Percentiles rank a stretch among this genome's conserved stretches.
Evolutionary conservation across 2,888 invertebrate genomes (phyloP).

Genomic region (Conchocele bisecta): DNA sequence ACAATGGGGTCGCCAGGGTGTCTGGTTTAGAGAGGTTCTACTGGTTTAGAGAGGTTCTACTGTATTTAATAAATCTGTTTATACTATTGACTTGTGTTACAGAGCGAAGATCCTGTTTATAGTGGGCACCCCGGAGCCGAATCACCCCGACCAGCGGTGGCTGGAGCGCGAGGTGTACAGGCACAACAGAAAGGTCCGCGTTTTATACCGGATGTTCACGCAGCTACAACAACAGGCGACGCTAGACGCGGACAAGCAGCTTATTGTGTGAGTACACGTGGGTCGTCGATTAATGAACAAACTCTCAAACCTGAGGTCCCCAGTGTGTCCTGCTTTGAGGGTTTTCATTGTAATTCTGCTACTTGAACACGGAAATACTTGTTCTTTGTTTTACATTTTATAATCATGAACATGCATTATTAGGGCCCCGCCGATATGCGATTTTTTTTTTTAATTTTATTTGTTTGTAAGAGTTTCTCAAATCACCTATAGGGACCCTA

Average conservation of each 20-base stretch:
- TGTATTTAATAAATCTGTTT: no score
- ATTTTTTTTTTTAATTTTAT: no score
- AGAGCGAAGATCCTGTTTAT: slow-evolving; percentile 93
- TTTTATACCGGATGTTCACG: slow-evolving; percentile 85
- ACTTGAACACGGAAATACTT: no score
- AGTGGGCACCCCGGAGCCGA: slow-evolving; percentile 94
- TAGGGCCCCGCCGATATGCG: no score
- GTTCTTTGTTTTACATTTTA: no score
- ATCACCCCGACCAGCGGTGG: slow-evolving; percentile 97
- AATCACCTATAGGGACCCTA: no score
- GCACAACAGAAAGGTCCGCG: slow-evolving; percentile 88
- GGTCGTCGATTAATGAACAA: background rate
- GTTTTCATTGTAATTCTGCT: background rate
- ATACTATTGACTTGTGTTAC: no score
- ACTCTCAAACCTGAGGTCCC: background rate
- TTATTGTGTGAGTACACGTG: slow-evolving; percentile 33
- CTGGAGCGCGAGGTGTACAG: slow-evolving; percentile 94
- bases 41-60: no score
- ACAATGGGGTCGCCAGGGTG: no score
- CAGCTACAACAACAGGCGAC: slow-evolving; percentile 6
- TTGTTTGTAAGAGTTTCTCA: no score
- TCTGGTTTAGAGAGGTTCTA: no score
- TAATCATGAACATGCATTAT: no score
- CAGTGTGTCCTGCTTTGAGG: background rate
- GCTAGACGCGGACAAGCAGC: slow-evolving; percentile 19